Evolutionary conservation across 2,113 vertebrate genomes (phyloP), one percentile per base, ranked within the genome.

Genomic region (Panurus biarmicus): DNA sequence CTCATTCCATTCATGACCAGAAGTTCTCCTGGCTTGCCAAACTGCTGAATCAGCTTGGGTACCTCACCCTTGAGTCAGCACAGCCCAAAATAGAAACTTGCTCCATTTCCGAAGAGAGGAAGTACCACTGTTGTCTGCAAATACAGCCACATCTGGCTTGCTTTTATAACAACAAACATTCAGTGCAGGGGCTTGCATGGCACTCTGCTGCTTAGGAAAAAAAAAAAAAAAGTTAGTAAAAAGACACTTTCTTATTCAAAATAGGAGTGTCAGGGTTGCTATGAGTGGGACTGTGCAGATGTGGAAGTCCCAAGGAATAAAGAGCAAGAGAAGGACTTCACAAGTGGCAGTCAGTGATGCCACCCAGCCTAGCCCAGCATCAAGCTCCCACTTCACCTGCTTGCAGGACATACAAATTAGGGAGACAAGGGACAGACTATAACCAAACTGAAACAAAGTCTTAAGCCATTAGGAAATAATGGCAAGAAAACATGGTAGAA

Each of bases 1-100:
- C 76, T 95, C 69, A 29, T 93, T 94, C 77, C 91, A 75, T 89
- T 92, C 80, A 86, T 89, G 77, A 84, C 76, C 72, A 95, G 90
- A 75, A 95, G 65, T 88, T 56, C 83, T 77, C 57, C 65, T 78
- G 89, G n/a, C 69, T 95, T 78, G 79, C 92, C 89, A 87, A 90
- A 82, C 92, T 93, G 95, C 94, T 96, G 94, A 93, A 38, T 96
- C 94, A 95, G 92, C 95, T 47, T 21, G 83, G 76, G 94, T 88
- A 89, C 83, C 76, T 95, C 92, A 95, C 57, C 90, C 94, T 95
- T 93, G 91, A 96, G 93, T 96, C 96, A 95, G 90, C 92, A 92
- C 67, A 93, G 89, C 89, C 92, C 24, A 33, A 94, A 96, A 96
- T 89, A 95, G 94, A 94, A 96, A 86, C 85, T 85, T 40, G 88